Evolutionary conservation across 2,888 invertebrate species (phyloP).

Genomic region (Erannis defoliaria): DNA sequence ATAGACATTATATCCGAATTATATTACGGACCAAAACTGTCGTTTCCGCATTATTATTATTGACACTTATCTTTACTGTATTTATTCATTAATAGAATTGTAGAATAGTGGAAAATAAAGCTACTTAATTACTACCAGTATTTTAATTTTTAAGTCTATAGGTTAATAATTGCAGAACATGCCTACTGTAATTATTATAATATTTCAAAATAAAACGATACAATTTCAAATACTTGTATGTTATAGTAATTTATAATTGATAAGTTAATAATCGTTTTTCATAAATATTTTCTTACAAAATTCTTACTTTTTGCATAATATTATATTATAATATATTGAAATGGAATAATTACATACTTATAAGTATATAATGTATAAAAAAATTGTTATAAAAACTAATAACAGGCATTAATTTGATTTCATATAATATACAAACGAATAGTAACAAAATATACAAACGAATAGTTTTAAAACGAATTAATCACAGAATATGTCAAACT

Average conservation of each 20-base stretch:
- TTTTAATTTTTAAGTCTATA: constrained; percentile 5
- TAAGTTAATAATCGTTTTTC: background rate
- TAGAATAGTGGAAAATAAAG: constrained; percentile 33
- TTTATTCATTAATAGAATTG: constrained; percentile 9
- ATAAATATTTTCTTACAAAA: background rate
- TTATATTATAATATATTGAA: no score
- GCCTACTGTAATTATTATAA: no score
- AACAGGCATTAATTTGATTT: no score
- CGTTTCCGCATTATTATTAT: constrained; percentile 18
- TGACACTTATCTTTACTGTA: constrained; percentile 1
- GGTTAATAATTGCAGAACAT: no score
- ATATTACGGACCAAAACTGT: constrained; percentile 37
- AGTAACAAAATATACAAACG: background rate
- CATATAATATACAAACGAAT: no score
- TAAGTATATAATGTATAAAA: no score
- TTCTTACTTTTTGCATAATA: background rate
- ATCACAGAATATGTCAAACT: constrained; percentile 17
- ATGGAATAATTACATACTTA: no score
- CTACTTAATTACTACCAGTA: constrained; percentile 11
- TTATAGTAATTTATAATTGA: no score
- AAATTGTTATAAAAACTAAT: no score
- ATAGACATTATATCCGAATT: constrained; percentile 8
- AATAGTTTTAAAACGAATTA: constrained; percentile 4
- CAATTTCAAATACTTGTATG: no score
- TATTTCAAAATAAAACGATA: no score